Evolutionary conservation across 2,113 vertebrate genomes (phyloP).

Genomic region (Eurypyga helias): DNA sequence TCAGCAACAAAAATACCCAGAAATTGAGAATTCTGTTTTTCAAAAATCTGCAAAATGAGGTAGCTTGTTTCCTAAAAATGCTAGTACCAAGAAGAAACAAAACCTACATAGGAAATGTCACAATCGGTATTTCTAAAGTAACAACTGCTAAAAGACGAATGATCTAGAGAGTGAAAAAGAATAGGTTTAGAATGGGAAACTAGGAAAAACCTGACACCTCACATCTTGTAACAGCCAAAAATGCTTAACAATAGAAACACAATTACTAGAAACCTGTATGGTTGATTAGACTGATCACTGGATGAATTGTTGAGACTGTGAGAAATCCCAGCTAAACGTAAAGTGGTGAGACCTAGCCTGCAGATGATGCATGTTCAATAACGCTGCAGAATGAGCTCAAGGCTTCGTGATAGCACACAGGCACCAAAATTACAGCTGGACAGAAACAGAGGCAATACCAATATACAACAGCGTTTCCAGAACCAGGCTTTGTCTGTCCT

Average conservation of each 20-base stretch:
- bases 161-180: not conserved
- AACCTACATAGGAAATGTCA: not conserved
- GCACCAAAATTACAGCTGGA: not conserved
- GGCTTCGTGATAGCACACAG: not conserved
- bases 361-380: not conserved
- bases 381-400: not conserved
- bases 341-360: not conserved
- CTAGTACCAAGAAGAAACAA: not conserved
- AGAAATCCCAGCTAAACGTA: not conserved
- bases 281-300: not conserved
- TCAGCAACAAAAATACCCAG: not conserved
- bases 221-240: not conserved
- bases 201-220: not conserved
- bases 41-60: not conserved
- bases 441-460: not conserved
- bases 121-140: not conserved
- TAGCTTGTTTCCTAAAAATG: not conserved
- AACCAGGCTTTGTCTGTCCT: not conserved
- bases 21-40: not conserved
- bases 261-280: not conserved
- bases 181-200: not conserved
- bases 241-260: not conserved
- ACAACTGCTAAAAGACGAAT: not conserved
- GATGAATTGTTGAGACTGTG: not conserved
- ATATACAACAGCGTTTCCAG: not conserved